These are phyloP conservation scores for Atherix ibis DNA, from an alignment of 2,888 invertebrate species.

Conservation along the genomic window DNA sequence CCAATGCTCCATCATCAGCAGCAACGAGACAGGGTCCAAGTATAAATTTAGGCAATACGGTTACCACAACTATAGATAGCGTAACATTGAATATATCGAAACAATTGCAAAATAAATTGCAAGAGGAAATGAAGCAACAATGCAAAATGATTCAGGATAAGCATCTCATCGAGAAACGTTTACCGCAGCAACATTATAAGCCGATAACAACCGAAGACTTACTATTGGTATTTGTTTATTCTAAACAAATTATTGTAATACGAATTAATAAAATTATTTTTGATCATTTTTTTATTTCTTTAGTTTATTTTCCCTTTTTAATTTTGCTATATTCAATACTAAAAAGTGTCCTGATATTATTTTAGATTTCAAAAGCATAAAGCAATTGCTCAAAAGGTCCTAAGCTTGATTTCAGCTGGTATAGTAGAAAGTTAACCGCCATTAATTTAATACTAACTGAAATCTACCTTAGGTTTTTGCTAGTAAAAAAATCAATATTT, in stretches of 20 bases:
- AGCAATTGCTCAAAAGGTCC: no score
- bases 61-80: neutral
- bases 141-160: constrained; percentile 35
- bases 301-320: no score
- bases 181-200: constrained; percentile 23
- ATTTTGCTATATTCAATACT: no score
- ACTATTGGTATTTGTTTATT: constrained; percentile 5
- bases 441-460: no score
- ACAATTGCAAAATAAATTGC: constrained; percentile 33
- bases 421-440: no score
- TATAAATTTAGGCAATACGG: no score
- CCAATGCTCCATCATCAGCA: neutral
- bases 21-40: no score
- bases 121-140: constrained; percentile 34
- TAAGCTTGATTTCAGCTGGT: no score
- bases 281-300: neutral
- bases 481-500: no score
- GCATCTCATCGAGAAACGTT: constrained; percentile 31
- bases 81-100: constrained; percentile 20
- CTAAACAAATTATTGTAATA: neutral
- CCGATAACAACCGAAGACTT: constrained; percentile 7
- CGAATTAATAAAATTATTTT: neutral
- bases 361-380: no score
- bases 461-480: no score
- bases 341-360: no score